phyloP scores from a whole-genome alignment of 2,888 invertebrate species.

The Dioctria linearis region DNA sequence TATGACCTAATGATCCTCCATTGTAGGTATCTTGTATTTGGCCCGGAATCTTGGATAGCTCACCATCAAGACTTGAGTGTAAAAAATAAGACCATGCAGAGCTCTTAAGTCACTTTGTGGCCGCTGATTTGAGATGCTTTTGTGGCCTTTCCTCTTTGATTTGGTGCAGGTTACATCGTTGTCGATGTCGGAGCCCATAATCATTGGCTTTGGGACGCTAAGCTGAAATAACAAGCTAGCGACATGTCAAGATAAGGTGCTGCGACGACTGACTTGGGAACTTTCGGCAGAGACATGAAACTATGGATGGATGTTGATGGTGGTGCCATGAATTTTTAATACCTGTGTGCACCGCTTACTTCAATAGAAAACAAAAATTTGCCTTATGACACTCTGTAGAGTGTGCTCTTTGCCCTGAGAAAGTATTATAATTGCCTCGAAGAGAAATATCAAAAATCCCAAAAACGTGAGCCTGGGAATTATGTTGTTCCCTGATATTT shows the following conservation, averaged over 20 bases:
- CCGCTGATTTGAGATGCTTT: slow-evolving; percentile 49
- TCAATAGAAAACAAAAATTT: slow-evolving; percentile 18
- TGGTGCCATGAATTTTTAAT: slow-evolving; percentile 13
- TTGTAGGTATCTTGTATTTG: slow-evolving; percentile 4
- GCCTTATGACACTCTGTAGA: slow-evolving; percentile 36
- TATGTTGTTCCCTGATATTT: slow-evolving; percentile 37
- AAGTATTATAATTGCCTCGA: slow-evolving; percentile 40
- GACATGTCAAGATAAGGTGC: slow-evolving; percentile 52
- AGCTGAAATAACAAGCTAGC: slow-evolving; percentile 42
- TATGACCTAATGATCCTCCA: slow-evolving; percentile 54
- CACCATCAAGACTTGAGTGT: slow-evolving; percentile 1
- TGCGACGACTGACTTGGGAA: slow-evolving; percentile 48
- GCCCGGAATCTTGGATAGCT: background rate
- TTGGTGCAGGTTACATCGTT: slow-evolving; percentile 49
- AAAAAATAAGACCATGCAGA: slow-evolving; percentile 52
- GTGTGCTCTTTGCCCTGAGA: slow-evolving; percentile 40
- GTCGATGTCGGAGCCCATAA: slow-evolving; percentile 34
- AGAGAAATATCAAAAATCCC: slow-evolving; percentile 32
- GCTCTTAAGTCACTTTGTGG: slow-evolving; percentile 22
- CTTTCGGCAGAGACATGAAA: slow-evolving; percentile 25
- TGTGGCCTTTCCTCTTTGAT: slow-evolving; percentile 50
- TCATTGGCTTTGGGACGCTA: slow-evolving; percentile 12
- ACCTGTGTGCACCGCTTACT: background rate
- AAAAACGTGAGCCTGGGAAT: slow-evolving; percentile 40
- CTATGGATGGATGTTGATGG: background rate